Evolutionary conservation across 2,888 invertebrate genomes (phyloP).

Genomic region (Hirtodrosophila trivittata): DNA sequence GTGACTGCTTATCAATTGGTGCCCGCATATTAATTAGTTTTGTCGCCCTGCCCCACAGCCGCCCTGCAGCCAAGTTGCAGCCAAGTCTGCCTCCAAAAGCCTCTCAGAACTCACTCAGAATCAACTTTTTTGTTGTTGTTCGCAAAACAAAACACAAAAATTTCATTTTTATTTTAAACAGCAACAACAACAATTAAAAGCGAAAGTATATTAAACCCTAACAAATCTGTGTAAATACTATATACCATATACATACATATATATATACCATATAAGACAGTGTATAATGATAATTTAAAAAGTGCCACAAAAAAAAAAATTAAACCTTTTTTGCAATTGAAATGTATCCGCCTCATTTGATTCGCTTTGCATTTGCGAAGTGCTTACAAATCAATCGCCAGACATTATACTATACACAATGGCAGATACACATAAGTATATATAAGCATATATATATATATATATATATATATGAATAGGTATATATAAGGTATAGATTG

Average conservation of each 20-base stretch:
- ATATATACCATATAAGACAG: too few relatives aligned
- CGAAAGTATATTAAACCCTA: slow-evolving; percentile 58
- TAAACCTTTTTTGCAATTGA: slow-evolving; percentile 19
- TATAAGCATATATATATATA: not conserved
- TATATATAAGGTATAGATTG: slow-evolving; percentile 3
- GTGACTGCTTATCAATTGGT: slow-evolving; percentile 43
- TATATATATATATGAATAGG: not conserved
- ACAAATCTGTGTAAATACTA: slow-evolving; percentile 19
- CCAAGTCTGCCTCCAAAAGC: not conserved
- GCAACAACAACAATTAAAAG: slow-evolving; percentile 57
- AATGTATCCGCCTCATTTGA: slow-evolving; percentile 20
- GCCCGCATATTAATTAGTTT: slow-evolving; percentile 57
- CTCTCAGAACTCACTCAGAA: not conserved
- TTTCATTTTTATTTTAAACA: slow-evolving; percentile 44
- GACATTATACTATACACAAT: slow-evolving; percentile 1
- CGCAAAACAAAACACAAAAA: slow-evolving; percentile 24
- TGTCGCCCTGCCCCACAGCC: slow-evolving; percentile 4
- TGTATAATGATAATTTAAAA: not conserved
- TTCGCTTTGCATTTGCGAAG: slow-evolving; percentile 5
- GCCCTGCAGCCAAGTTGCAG: too few relatives aligned
- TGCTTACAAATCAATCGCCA: slow-evolving; percentile 14
- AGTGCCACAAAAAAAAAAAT: slow-evolving; percentile 12
- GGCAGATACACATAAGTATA: not conserved
- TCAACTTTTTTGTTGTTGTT: slow-evolving; percentile 20
- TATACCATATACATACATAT: not conserved